phyloP scores from a whole-genome alignment of 2,797 vertebrate species.

The Sebastes itinus region DNA sequence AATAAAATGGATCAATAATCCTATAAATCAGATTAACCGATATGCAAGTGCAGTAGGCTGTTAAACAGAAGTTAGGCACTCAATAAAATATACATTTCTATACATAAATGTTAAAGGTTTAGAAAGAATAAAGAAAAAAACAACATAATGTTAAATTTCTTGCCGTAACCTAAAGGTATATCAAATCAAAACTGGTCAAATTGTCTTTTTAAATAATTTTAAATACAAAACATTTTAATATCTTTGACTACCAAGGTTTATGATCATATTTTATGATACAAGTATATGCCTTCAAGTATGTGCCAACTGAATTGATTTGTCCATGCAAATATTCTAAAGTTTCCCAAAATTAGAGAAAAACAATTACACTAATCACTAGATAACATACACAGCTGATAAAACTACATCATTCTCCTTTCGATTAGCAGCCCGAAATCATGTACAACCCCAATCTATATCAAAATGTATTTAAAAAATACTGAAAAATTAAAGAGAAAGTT shows the following conservation, averaged over 20 bases:
- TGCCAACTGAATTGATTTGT: background rate
- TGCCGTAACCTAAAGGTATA: background rate
- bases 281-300: background rate
- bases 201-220: background rate
- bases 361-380: background rate
- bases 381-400: background rate
- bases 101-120: background rate
- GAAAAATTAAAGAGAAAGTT: background rate
- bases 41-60: background rate
- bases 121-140: background rate
- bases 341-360: background rate
- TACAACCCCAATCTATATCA: background rate
- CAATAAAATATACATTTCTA: background rate
- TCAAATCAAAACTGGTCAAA: background rate
- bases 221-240: background rate
- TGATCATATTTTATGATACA: background rate
- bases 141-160: background rate
- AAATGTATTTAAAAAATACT: background rate
- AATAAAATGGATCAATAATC: conserved; percentile 13
- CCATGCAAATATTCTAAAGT: background rate
- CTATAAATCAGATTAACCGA: background rate
- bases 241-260: background rate
- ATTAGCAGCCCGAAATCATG: background rate
- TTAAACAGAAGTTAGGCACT: background rate
- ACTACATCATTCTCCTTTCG: background rate